Base-by-base conservation (phyloP, 1,140 invertebrate species). In the Penaeus indicus region DNA sequence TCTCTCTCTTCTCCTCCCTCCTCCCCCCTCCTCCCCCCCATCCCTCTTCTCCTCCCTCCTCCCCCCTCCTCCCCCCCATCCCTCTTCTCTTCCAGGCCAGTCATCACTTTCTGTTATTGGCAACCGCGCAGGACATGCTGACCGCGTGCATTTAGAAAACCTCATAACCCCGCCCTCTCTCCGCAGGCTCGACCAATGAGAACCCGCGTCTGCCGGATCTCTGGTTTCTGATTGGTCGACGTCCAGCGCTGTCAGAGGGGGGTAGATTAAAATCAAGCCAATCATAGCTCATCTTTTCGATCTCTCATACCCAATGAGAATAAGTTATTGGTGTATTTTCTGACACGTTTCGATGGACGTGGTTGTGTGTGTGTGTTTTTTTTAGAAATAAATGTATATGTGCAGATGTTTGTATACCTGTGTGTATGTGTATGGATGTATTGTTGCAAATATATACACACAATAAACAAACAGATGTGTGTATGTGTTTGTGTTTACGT, bases 71-170 rank as follows among this genome's bases (percentile, higher is more conserved):
- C 42, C 42, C 42, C 42, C 42, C 42, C 42, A 3, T 5, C 42
- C 42, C 42, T 5, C 42, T 47, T 19, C 42, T n/a, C 47, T 81
- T 60, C 79, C 54, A 22, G 21, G 22, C 42, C 25, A 42, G 79
- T 81, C 79, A 81, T 81, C 79, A 81, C 79, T 81, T 81, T 54
- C 8, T 61, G 79, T 60, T 81, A 81, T 81, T 81, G 79, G 79
- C 79, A 81, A 60, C 79, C 79, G 61, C 38, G 79, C 22, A 25
- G 79, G 79, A 81, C 38, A 42, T 81, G 79, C 79, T 81, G 79
- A 81, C 79, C 79, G 42, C 79, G 79, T 60, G 79, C 19, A 42
- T 81, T 81, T 60, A 19, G 18, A 54, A 54, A 60, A 42, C 79
- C 18, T 54, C 19, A 25, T 25, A 8, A 4, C 25, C 79, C 42